Evolutionary conservation across 2,113 vertebrate genomes (phyloP).

Genomic region (Lates calcarifer): DNA sequence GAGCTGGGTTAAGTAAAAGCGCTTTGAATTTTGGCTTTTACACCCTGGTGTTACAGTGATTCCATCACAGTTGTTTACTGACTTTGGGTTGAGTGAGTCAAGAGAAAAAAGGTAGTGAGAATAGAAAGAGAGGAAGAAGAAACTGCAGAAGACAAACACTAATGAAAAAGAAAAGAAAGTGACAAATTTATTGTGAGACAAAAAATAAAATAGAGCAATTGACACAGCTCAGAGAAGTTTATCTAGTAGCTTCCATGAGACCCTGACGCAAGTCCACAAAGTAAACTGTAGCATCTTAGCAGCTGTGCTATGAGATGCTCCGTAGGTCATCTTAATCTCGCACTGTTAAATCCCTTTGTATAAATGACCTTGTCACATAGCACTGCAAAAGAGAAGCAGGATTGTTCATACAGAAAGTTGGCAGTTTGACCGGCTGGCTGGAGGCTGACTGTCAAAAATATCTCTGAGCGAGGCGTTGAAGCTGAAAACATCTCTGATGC

Average conservation of each 20-base stretch:
- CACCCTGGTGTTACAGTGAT: neutral
- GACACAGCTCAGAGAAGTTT: neutral
- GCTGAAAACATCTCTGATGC: slow-evolving; percentile 22
- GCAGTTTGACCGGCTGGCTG: neutral
- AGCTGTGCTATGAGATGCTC: neutral
- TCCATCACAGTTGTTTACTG: slow-evolving; percentile 9
- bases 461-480: neutral
- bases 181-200: neutral
- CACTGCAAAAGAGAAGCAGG: neutral
- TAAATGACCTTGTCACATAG: slow-evolving; percentile 36
- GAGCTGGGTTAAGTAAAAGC: neutral
- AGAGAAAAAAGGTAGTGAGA: neutral
- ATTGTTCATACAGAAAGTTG: neutral
- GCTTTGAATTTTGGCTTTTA: slow-evolving; percentile 9
- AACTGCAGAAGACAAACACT: neutral
- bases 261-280: slow-evolving; percentile 12
- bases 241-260: neutral
- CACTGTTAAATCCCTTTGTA: slow-evolving; percentile 37
- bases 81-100: neutral
- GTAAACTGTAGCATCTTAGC: neutral
- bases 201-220: neutral
- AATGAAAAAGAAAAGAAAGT: neutral
- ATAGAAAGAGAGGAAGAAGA: neutral
- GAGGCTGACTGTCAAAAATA: slow-evolving; percentile 18
- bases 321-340: slow-evolving; percentile 10